Conservation (phyloP, 2,797 vertebrate species). For the Thunnus albacares region DNA sequence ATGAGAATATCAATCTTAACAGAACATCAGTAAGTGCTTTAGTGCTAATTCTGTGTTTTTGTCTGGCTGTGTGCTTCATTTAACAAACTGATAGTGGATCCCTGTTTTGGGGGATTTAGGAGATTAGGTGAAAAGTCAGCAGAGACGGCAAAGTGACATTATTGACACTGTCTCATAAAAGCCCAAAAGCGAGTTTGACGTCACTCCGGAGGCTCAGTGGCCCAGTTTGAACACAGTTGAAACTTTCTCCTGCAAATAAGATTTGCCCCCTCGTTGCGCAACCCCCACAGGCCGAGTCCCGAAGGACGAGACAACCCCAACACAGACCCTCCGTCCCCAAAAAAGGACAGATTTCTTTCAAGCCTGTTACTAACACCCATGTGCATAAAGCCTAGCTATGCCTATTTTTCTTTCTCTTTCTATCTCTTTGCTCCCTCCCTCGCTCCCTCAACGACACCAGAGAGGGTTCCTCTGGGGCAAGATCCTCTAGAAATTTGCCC, state of each 20-base stretch:
- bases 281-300: conserved; percentile 26
- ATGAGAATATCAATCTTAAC: too few relatives aligned
- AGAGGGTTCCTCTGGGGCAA: conserved; percentile 27
- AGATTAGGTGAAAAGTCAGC: conserved; percentile 1
- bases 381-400: conserved; percentile 30
- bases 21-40: too few relatives aligned
- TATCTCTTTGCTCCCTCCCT: conserved; percentile 8
- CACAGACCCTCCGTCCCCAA: conserved; percentile 40
- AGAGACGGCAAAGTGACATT: conserved; percentile 8
- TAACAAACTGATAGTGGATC: not conserved
- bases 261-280: conserved; percentile 15
- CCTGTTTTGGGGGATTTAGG: not conserved
- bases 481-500: conserved; percentile 58
- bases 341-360: conserved; percentile 54
- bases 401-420: conserved; percentile 27
- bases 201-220: conserved; percentile 28
- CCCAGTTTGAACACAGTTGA: conserved; percentile 46
- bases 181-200: not conserved
- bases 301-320: conserved; percentile 19
- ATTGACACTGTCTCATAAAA: conserved; percentile 5
- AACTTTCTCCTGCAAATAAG: conserved; percentile 47
- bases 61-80: not conserved
- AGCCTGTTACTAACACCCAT: conserved; percentile 39
- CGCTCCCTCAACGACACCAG: conserved; percentile 21
- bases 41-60: too few relatives aligned